Base-by-base conservation (phyloP, 1,140 invertebrate genomes). In the Trichonephila clavata region DNA sequence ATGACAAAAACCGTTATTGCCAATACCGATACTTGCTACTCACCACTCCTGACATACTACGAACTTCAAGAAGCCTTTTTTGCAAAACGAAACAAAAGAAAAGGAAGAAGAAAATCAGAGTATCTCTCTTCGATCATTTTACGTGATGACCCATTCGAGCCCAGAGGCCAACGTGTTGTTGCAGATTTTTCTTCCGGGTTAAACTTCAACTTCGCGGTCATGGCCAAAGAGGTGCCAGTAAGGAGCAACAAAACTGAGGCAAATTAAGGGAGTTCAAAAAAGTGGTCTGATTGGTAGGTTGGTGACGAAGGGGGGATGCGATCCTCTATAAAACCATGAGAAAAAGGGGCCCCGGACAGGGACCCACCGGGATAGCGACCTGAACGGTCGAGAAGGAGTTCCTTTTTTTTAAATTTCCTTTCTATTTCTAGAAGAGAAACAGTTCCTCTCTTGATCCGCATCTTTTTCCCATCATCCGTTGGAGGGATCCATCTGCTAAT, bases 261-360 rank as follows among this genome's bases (percentile, higher is more conserved):
- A 92, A 92, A 92, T 92, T 71, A 86, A 92, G 91, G 91, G 91
- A 86, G 91, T 61, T 57, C 60, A 27, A 57, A 86, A 86, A 86
- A 92, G 91, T 92, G 24, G 90, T 84, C 90, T 92, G 90, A 92
- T 92, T 92, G 91, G 91, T 92, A 68, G 81, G 83, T 71, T 61
- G 50, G 91, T 27, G 24, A 32, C 7, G 83, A 92, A 65, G 91
- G 80, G 90, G 91, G 91, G 63, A 86, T 77, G 43, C n/a, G 50
- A 71, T 68, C 61, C 50, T 86, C 43, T 92, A 92, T 92, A 92
- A 92, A 92, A 92, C 83, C 77, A 83, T 77, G 91, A 86, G 91
- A 92, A 86, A 92, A 77, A 86, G 83, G 83, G 91, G 91, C 39
- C 91, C 91, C 83, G 20, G 39, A 27, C 61, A 86, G 83, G 91